Base-by-base conservation (phyloP, 2,888 invertebrate species). In the Leuctra nigra region DNA sequence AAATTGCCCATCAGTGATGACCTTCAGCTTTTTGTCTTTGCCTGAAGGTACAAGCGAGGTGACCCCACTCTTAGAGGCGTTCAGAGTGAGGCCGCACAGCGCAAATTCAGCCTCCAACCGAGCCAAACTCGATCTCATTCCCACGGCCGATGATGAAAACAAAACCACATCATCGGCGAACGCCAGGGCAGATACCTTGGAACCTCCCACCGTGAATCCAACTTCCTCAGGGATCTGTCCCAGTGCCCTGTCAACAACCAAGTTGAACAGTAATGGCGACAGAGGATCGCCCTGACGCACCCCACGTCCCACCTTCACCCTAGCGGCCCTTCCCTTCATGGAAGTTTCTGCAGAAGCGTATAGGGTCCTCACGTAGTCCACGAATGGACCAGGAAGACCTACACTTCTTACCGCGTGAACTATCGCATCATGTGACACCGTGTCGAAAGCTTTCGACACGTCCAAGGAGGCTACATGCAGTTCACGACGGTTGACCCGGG, bases 201-300 rank as follows among this genome's bases (percentile, higher is more conserved):
- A 6, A 6, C 11, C 29, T 29, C 29, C 29, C 6, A 29, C 29
- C 29, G 29, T 11, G 11, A 29, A 11, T 29, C 29, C 11, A 29
- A 29, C 29, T 29, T 29, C 7, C 11, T 29, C 29, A 6, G 29
- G 29, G 29, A 29, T 29, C 29, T 29, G 29, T 11, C 29, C 11
- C 29, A 64, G 52, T 13, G 63, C 56, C 1, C 24, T 38, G 22
- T 63, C 61, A 22, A 63, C 38, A 1, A 61, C 60, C 9, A 61
- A 9, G 60, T 73, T 72, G 50, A 74, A 73, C 2, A 71, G 39
- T 1, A 69, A 35, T 1, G 70, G 68, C 9, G 68, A 68, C 16
- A 72, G 61, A 35, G 72, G 70, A 61, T 73, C 70, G 0, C 72
- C 73, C 61, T 73, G 73, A 41, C 70, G 68, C 6, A 73, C 72